A percentile compares a stretch with the other conserved stretches of the same genome.
These are phyloP conservation scores for Natrix natrix DNA, from an alignment of 2,797 vertebrate genomes.

Conservation along the genomic window DNA sequence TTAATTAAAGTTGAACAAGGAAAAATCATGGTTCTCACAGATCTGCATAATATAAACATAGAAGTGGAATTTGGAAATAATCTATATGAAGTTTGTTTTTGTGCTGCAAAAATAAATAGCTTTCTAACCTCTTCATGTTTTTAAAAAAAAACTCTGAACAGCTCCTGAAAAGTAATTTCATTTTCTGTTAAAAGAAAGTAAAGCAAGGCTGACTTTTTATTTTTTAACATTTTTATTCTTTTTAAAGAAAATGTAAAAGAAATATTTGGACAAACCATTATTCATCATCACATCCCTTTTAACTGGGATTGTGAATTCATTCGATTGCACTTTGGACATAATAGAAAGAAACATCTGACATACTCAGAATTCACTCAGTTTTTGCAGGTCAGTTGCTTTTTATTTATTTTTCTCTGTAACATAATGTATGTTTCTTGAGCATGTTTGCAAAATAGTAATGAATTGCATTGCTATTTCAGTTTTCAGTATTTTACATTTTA, in stretches of 20 bases:
- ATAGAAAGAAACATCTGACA: constrained; percentile 90
- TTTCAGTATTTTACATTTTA: neutral
- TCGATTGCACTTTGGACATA: constrained; percentile 93
- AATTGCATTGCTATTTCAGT: neutral
- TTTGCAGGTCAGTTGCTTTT: constrained; percentile 83
- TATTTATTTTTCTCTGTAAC: constrained; percentile 17
- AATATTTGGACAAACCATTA: constrained; percentile 95
- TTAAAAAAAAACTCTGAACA: constrained; percentile 58
- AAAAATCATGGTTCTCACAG: constrained; percentile 64
- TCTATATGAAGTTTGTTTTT: constrained; percentile 43
- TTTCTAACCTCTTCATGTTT: constrained; percentile 64
- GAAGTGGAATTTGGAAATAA: constrained; percentile 63
- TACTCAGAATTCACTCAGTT: constrained; percentile 98
- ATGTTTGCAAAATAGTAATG: neutral
- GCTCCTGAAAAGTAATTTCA: constrained; percentile 47
- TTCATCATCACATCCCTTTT: constrained; percentile 98
- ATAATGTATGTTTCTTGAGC: neutral
- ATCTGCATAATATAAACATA: constrained; percentile 65
- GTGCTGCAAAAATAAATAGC: constrained; percentile 56
- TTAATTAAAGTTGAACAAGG: constrained; percentile 75
- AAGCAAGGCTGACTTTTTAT: constrained; percentile 36
- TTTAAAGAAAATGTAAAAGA: constrained; percentile 93
- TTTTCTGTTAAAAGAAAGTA: constrained; percentile 34
- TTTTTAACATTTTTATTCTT: constrained; percentile 62
- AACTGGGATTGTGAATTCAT: constrained; percentile 99